Percentiles rank a stretch among this genome's conserved stretches.
phyloP scores from a whole-genome alignment of 2,888 invertebrate genomes.

The Prionchulus punctatus region DNA sequence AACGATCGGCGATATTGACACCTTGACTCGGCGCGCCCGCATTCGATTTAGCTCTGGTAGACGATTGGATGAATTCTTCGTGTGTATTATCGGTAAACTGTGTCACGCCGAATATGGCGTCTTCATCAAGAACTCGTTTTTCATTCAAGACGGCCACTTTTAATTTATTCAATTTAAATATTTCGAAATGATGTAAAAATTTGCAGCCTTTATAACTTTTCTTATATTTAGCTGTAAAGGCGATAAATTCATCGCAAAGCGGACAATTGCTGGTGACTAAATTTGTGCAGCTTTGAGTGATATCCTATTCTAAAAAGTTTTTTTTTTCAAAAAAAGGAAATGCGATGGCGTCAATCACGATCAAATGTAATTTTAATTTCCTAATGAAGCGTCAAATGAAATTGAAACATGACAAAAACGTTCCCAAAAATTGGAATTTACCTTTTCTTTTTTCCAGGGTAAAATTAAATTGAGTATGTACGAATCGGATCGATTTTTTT shows the following conservation, averaged over 20 bases:
- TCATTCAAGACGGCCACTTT: background rate
- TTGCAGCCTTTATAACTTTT: background rate
- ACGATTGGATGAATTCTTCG: background rate
- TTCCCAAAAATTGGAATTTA: no score
- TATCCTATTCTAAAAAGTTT: background rate
- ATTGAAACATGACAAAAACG: no score
- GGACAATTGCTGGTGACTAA: background rate
- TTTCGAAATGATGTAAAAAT: background rate
- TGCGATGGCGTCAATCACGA: no score
- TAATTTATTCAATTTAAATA: background rate
- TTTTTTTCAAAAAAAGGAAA: no score
- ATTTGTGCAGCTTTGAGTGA: background rate
- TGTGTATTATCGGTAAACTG: background rate
- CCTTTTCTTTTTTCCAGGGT: slow-evolving; percentile 27
- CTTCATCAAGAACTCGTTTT: background rate
- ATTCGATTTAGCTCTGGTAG: background rate
- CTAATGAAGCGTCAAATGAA: no score
- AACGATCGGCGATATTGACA: background rate
- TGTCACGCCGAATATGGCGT: background rate
- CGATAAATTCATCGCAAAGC: background rate
- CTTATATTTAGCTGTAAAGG: background rate
- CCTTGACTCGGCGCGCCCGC: background rate
- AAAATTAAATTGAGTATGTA: slow-evolving; percentile 22
- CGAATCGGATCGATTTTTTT: no score
- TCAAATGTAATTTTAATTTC: no score